Base-by-base conservation (phyloP, 1,140 invertebrate species). In the Aphidius gifuensis region DNA sequence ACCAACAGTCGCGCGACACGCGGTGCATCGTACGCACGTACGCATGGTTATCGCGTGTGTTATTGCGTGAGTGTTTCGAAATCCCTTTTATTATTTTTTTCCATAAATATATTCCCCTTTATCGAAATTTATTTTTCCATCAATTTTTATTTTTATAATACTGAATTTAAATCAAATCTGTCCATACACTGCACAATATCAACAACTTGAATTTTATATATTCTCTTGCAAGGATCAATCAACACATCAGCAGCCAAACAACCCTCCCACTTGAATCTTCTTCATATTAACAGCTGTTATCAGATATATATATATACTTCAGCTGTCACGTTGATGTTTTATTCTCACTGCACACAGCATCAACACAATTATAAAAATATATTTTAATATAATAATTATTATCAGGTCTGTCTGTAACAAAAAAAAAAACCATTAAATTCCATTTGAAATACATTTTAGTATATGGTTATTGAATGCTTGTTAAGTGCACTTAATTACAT, bases 1-100 rank as follows among this genome's bases (percentile, higher is more conserved):
- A 21, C 68, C 71, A 69, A 71, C 73, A 77, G 75, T 77, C 75
- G 72, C 74, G 72, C 74, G 72, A 70, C 69, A 76, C 69, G 74
- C 75, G 75, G 75, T 70, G 69, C 74, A 71, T 68, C 66, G 74
- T 69, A 70, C 72, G 73, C 67, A 71, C 62, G 53, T 16, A 16
- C 23, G 23, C 23, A 32, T 32, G 67, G 65, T 62, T 62, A 62
- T 63, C 47, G 57, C 58, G 61, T 60, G 54, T 60, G 16, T 16
- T 16, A 16, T 16, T 16, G 16, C 16, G 16, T 16, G 16, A 16
- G 16, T 16, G 58, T 64, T 57, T 66, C 64, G 56, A 69, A 64
- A 44, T 38, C 9, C 43, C 53, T 21, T 61, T 61, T 58, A 58
- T 57, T 51, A 16, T 32, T 60, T 56, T 46, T 53, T 46, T 38